Base-by-base conservation (phyloP, 53 echinoderm and acorn worm species). In the Holothuria leucospilota region DNA sequence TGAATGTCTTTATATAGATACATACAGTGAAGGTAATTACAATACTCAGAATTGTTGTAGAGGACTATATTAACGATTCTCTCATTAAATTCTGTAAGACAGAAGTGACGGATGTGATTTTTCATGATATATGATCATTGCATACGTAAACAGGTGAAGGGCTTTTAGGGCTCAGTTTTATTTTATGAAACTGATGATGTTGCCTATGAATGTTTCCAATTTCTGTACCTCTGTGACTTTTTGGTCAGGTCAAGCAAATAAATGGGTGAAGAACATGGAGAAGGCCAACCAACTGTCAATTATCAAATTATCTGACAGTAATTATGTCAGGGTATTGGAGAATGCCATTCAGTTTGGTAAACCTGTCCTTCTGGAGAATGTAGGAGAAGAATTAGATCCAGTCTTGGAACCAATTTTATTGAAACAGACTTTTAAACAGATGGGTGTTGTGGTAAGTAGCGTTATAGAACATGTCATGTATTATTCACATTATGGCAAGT, bases 181-280 rank as follows among this genome's bases (percentile, higher is more conserved):
- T 56, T 16, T 16, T 18, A 56, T 16, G 18, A 56, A 15, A 56
- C 8, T 56, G 56, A 56, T 56, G 15, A 2, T 56, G 15, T 56
- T 15, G 56, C 1, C 56, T 13, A 16, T 56, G 34, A 34, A 34
- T 13, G 9, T 49, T 49, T 18, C 1, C 4, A 56, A 56, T 13
- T 8, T 46, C 8, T 46, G 8, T 8, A 46, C 46, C 1, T 79
- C 51, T 28, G 28, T 72, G 38, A 72, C 72, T 72, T 72, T 72
- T 70, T 28, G 13, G 0, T 67, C 84, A 99, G 99, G 99, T 86
- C 99, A 99, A 90, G 99, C 99, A 56, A 99, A 99, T 71, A 99
- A 99, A 63, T 99, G 99, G 99, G 99, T 99, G 71, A 99, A 99
- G 92, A 99, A 99, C 83, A 95, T 99, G 95, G 99, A 99, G 89